Evolutionary conservation across 2,113 vertebrate species (phyloP).

Genomic region (Colinus virginianus): DNA sequence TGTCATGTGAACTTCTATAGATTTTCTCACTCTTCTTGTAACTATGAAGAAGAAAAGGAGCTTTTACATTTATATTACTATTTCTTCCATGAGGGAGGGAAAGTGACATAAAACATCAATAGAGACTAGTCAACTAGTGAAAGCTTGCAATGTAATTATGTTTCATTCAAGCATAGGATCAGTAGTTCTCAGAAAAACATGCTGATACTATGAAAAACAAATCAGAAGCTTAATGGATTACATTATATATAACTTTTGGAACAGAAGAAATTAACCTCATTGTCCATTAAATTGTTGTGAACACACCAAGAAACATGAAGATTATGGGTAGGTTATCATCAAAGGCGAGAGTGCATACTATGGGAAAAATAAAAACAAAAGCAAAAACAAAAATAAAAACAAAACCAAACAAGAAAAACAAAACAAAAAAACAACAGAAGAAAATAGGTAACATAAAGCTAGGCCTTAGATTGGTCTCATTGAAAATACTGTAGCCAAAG

Average conservation of each 20-base stretch:
- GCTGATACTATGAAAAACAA: background rate
- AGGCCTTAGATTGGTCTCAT: background rate
- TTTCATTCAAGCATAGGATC: background rate
- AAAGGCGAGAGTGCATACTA: background rate
- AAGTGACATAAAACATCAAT: background rate
- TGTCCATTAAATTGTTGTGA: background rate
- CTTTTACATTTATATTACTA: background rate
- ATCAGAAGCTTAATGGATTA: background rate
- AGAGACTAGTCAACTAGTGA: background rate
- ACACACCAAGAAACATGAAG: background rate
- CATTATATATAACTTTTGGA: background rate
- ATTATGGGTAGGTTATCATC: background rate
- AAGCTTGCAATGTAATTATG: background rate
- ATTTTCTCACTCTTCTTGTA: background rate
- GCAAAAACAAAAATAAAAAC: background rate
- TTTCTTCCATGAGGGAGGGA: background rate
- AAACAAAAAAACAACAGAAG: background rate
- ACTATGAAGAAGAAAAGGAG: background rate
- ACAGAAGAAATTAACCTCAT: background rate
- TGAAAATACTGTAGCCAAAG: background rate
- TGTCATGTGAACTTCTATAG: background rate
- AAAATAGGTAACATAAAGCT: background rate
- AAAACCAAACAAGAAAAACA: background rate
- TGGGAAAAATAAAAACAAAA: background rate
- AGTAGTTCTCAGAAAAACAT: background rate